Conservation (phyloP, 2,113 vertebrate genomes). For the Onychostruthus taczanowskii region DNA sequence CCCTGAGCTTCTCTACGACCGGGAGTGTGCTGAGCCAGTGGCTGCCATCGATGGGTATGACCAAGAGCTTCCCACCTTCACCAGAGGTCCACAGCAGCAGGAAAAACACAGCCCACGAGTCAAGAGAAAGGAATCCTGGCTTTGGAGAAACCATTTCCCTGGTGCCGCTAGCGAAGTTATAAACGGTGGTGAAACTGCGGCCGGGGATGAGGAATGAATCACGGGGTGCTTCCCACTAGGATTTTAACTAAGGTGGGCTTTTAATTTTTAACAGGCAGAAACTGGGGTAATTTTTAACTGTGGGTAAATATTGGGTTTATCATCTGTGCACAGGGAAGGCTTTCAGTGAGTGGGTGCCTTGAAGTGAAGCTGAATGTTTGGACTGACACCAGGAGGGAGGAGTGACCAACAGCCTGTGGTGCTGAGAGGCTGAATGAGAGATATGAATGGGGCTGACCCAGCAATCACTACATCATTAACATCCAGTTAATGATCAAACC, state of each 20-base stretch:
- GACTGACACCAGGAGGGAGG: neutral
- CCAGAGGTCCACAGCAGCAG: neutral
- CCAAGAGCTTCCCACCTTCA: slow-evolving; percentile 76
- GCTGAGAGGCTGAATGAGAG: neutral
- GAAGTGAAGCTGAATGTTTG: neutral
- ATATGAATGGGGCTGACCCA: neutral
- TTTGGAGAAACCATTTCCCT: neutral
- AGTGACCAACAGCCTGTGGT: no score
- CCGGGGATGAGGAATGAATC: fast-evolving
- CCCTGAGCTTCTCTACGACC: slow-evolving; percentile 72
- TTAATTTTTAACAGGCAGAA: slow-evolving; percentile 5
- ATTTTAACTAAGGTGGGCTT: neutral
- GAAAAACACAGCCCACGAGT: neutral
- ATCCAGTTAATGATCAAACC: neutral
- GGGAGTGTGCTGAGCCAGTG: slow-evolving; percentile 79
- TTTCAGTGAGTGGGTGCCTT: neutral
- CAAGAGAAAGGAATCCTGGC: neutral
- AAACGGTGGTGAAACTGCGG: fast-evolving
- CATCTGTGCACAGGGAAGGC: neutral
- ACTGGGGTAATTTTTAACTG: neutral
- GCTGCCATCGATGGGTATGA: slow-evolving; percentile 86
- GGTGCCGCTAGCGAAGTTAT: neutral
- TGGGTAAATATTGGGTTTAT: neutral
- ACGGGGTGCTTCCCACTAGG: neutral
- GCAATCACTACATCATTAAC: neutral